phyloP scores from a whole-genome alignment of 2,797 vertebrate species.

The Tenualosa thibaudeaui region DNA sequence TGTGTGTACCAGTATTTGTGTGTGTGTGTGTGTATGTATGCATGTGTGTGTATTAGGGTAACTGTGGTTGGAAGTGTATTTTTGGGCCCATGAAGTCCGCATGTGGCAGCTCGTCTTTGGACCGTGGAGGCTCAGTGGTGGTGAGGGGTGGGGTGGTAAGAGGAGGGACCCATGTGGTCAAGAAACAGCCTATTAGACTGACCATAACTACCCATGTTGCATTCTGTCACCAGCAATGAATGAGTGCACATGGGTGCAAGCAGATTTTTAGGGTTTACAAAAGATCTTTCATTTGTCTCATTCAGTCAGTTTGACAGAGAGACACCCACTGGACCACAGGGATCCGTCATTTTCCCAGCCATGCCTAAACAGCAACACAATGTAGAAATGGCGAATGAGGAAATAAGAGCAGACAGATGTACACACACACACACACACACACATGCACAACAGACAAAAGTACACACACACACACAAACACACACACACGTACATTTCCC shows the following conservation, averaged over 20 bases:
- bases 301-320: neutral
- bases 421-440: neutral
- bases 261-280: neutral
- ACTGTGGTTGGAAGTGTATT: slow-evolving; percentile 16
- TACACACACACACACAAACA: neutral
- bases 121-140: neutral
- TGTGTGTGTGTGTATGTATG: neutral
- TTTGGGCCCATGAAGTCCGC: neutral
- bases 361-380: neutral
- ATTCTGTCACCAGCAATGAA: slow-evolving; percentile 12
- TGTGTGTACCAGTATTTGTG: neutral
- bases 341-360: neutral
- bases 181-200: slow-evolving; percentile 25
- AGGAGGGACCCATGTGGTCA: slow-evolving; percentile 11
- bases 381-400: neutral
- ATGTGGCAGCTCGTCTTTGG: slow-evolving; percentile 9
- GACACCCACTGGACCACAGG: neutral
- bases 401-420: neutral
- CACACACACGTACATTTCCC: neutral
- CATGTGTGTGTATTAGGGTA: neutral
- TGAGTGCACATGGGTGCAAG: neutral
- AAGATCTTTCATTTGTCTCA: slow-evolving; percentile 12
- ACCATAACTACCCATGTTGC: slow-evolving; percentile 27
- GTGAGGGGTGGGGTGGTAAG: neutral
- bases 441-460: too few relatives aligned